Base-by-base conservation (phyloP, 2,797 vertebrate species). In the Agapornis canus region DNA sequence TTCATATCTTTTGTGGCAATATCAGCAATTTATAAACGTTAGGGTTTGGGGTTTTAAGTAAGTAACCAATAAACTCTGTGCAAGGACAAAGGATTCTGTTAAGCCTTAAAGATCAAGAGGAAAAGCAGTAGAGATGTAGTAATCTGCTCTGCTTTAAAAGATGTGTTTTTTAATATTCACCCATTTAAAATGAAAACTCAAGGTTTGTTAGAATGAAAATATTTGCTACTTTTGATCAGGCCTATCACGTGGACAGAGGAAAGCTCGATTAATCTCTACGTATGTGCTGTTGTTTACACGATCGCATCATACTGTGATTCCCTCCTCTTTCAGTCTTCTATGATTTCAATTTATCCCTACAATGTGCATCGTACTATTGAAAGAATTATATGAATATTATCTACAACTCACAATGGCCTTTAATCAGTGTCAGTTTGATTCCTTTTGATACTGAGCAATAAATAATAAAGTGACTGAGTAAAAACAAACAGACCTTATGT, bases 391-490 rank as follows among this genome's bases (percentile, higher is more conserved):
- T 66, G 4, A 95, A 81, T 92, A 92, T 96, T 94, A 96, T 85
- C 69, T 94, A 86, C 76, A 94, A 95, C 92, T 95, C 97, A 90
- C 97, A 88, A 84, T 95, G 95, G 97, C 95, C 95, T 98, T 97
- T 96, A 97, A 97, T 97, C 91, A 93, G 90, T 92, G 94, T 97
- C 93, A 59, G 66, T 97, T 97, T 92, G 79, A 95, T 96, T 96
- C 95, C 80, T 98, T 98, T 97, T 98, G 95, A 97, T 97, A 97
- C 95, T 87, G 85, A 97, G 96, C 97, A 98, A 98, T 98, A 98
- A 98, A 94, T 88, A 97, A 96, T 96, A 96, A 97, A 96, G 89
- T 86, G 61, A 90, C 91, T 92, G 92, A 92, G 51, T 87, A 64
- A 94, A 96, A 96, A 95, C 31, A 82, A 92, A 49, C 40, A 94